These are phyloP conservation scores for Lycaena phlaeas DNA, from an alignment of 2,888 invertebrate genomes.

Conservation along the genomic window DNA sequence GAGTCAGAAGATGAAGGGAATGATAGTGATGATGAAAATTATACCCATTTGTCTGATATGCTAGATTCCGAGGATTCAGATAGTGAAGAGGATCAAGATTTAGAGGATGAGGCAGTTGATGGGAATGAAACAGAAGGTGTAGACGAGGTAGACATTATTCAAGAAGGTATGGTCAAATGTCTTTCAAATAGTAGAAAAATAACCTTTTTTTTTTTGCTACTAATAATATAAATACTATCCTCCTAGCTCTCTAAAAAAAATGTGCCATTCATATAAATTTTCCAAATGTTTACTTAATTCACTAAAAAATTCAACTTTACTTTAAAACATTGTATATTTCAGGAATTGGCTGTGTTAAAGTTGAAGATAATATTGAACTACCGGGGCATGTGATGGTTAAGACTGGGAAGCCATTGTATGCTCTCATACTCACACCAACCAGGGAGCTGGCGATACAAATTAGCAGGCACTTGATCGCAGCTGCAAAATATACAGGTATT, in stretches of 20 bases:
- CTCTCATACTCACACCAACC: slow-evolving; percentile 94
- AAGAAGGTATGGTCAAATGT: slow-evolving; percentile 27
- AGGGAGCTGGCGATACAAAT: slow-evolving; percentile 97
- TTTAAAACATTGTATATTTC: no score
- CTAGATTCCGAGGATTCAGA: slow-evolving; percentile 43
- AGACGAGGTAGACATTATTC: slow-evolving; percentile 30
- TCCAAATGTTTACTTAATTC: no score
- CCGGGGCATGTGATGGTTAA: slow-evolving; percentile 36
- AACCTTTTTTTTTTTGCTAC: no score
- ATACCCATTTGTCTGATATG: slow-evolving; percentile 53
- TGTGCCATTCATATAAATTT: no score
- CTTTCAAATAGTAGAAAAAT: no score
- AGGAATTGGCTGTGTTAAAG: slow-evolving; percentile 76
- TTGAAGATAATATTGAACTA: slow-evolving; percentile 64
- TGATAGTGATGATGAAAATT: slow-evolving; percentile 50
- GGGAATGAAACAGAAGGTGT: slow-evolving; percentile 22
- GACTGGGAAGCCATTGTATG: slow-evolving; percentile 78
- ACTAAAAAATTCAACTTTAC: no score
- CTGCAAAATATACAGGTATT: slow-evolving; percentile 84
- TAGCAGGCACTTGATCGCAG: slow-evolving; percentile 84
- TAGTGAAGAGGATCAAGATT: not conserved
- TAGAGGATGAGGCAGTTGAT: slow-evolving; percentile 18
- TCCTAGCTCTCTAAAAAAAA: no score
- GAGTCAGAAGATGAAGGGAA: slow-evolving; percentile 43
- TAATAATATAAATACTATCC: no score